A percentile compares a stretch with the other conserved stretches of the same genome.
These are phyloP conservation scores for Ranitomeya imitator DNA, from an alignment of 2,113 vertebrate species.

Conservation along the genomic window DNA sequence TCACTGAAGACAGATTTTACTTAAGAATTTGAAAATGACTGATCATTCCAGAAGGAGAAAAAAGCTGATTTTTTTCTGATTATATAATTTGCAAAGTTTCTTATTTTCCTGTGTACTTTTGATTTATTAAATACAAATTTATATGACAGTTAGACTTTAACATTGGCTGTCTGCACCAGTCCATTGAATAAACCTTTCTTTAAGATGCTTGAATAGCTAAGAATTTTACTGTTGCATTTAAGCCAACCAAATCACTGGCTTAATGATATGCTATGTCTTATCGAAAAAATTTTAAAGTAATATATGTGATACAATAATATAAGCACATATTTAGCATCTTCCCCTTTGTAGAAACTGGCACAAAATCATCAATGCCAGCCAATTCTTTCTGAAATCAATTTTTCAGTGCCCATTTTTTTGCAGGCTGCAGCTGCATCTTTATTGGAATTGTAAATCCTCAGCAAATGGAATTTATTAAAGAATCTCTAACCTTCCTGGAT, in stretches of 20 bases:
- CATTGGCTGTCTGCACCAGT: neutral
- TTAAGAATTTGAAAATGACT: no score
- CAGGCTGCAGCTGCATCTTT: constrained; percentile 57
- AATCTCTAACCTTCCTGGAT: constrained; percentile 50
- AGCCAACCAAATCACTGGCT: constrained; percentile 39
- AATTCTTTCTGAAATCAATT: constrained; percentile 52
- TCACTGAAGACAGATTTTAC: no score
- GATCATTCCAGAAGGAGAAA: no score
- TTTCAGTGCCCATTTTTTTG: constrained; percentile 56
- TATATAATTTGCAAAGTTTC: no score
- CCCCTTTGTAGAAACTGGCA: constrained; percentile 51
- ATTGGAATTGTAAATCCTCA: constrained; percentile 57
- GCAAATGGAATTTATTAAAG: constrained; percentile 57
- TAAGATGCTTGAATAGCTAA: neutral
- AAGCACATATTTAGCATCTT: constrained; percentile 18
- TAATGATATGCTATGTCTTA: constrained; percentile 44
- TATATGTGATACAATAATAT: constrained; percentile 34
- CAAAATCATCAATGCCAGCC: constrained; percentile 44
- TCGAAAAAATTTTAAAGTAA: constrained; percentile 42
- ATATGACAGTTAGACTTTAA: neutral
- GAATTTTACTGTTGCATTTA: neutral
- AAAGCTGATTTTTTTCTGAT: no score
- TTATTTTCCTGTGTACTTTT: no score
- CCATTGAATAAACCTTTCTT: neutral
- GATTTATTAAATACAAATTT: no score